Conservation (phyloP, 2,113 vertebrate species). For the Catharus bicknelli region DNA sequence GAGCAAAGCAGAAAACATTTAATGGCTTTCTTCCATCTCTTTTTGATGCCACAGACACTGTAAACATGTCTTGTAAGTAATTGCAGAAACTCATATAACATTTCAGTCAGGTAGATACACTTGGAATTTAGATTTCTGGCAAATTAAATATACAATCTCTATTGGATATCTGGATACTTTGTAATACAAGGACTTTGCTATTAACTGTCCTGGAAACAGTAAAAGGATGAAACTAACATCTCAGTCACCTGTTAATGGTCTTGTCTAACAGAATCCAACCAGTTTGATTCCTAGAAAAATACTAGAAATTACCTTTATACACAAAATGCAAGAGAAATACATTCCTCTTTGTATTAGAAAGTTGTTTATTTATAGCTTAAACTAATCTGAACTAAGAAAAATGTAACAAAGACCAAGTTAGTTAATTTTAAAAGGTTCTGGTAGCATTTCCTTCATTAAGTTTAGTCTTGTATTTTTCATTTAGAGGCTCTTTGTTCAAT, state of each 20-base stretch:
- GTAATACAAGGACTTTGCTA: not conserved
- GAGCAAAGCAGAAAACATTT: not conserved
- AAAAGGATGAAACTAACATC: not conserved
- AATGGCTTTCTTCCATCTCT: not conserved
- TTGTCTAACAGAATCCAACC: not conserved
- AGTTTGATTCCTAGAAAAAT: not conserved
- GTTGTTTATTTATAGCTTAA: not conserved
- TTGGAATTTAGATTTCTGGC: not conserved
- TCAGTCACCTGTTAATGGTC: not conserved
- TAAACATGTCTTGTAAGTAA: not conserved
- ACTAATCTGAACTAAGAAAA: not conserved
- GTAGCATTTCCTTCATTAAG: not conserved
- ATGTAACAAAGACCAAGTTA: not conserved
- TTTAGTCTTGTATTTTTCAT: not conserved
- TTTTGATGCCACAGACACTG: not conserved
- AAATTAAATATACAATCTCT: not conserved
- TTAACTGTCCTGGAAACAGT: not conserved
- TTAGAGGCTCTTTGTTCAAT: not conserved
- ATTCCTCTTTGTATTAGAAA: not conserved
- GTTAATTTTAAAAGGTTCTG: not conserved
- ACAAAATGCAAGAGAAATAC: not conserved
- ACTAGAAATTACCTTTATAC: not conserved
- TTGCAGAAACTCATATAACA: not conserved
- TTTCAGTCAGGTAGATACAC: not conserved
- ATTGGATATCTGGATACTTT: not conserved